A percentile compares a stretch with the other conserved stretches of the same genome.
Evolutionary conservation across 53 echinoderm and acorn worm species (phyloP).

Genomic region (Zoroaster sp.): DNA sequence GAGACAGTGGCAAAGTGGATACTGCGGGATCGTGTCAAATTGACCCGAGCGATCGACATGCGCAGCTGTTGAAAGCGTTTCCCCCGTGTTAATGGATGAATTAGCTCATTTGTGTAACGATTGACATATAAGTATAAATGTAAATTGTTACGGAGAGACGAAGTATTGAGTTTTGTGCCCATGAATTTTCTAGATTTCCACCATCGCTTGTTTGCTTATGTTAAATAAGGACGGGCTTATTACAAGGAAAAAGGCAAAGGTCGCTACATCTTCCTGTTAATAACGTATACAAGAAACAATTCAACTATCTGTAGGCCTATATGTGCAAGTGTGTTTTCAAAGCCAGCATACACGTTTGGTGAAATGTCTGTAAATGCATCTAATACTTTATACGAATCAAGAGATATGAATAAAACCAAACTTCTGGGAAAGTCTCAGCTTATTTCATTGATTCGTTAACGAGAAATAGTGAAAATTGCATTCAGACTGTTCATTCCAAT

Average conservation of each 20-base stretch:
- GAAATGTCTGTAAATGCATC: no score
- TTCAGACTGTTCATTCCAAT: no score
- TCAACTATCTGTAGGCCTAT: no score
- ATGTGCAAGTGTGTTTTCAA: no score
- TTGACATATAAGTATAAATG: conserved; percentile 39
- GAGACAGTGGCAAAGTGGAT: background rate
- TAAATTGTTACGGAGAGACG: conserved; percentile 12
- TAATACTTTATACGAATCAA: no score
- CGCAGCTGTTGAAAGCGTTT: conserved; percentile 42
- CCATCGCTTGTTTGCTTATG: background rate
- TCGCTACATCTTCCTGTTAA: background rate
- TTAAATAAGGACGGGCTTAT: no score
- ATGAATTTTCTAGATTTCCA: background rate
- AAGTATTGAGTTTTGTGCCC: background rate
- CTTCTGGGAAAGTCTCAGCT: no score
- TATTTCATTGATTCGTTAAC: no score
- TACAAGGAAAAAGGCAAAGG: background rate
- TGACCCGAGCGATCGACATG: conserved; percentile 40
- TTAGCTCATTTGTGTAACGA: conserved; percentile 56
- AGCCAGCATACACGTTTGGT: no score
- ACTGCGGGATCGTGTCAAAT: conserved; percentile 2
- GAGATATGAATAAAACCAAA: no score
- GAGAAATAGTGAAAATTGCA: no score
- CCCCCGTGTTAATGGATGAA: conserved; percentile 31
- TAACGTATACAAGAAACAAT: no score